Base-by-base conservation (phyloP, 2,797 vertebrate species). In the Typhlichthys eigenmanni region DNA sequence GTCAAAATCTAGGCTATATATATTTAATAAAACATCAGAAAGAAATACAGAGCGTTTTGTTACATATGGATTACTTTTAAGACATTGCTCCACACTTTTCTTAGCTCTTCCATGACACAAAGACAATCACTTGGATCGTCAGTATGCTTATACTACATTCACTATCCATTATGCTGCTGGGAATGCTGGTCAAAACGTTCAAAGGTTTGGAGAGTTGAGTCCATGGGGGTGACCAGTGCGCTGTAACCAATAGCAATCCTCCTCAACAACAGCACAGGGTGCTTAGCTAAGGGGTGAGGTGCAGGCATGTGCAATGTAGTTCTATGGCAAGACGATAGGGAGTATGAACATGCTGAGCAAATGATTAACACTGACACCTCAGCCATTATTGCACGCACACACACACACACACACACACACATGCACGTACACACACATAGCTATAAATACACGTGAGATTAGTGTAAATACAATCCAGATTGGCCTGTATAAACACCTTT, bases 381-480 rank as follows among this genome's bases (percentile, higher is more conserved):
- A 59, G 72, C 74, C 66, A 67, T 13, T 29, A 45, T 5, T 16
- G 49, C 32, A 5, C 1, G 24, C 43, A 12, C 19, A 12, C 14
- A 46, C 53, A 50, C 74, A 69, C 60, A 55, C 38, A 32, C 19
- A 17, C 24, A n/a, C 47, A n/a, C 49, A 47, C 57, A 34, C 51
- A 52, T 47, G 60, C 73, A n/a, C 19, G 29, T 13, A 17, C 43
- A 12, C 19, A 12, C 14, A 38, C 51, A 49, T 11, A 14, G 16
- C 71, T 85, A 85, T 82, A 82, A 89, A 88, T 81, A 90, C 75
- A 83, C 74, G 70, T 78, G 64, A 72, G 83, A 86, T 80, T 71
- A 78, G 43, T 75, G 13, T 64, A 19, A 13, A 51, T 60, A 72
- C 75, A 79, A 83, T 72, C 24, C 79, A 53, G 79, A 80, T 84